Percentiles rank a stretch among this genome's conserved stretches.
phyloP scores from a whole-genome alignment of 1,140 invertebrate genomes.

The Drosophila kikkawai region DNA sequence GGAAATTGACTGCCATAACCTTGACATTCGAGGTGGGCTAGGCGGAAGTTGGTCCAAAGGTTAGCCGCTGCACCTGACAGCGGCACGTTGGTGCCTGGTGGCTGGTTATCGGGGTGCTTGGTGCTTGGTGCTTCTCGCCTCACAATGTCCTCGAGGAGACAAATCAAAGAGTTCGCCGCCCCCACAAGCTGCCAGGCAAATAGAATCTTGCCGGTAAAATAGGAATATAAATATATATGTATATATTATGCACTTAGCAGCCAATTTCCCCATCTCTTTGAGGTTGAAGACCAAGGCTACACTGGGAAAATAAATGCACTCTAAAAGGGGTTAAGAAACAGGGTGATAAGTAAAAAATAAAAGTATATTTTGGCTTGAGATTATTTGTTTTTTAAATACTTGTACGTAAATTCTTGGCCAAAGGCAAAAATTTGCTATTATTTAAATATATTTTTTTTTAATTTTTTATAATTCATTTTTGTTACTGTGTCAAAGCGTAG shows the following conservation, averaged over 20 bases:
- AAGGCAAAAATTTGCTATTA: neutral
- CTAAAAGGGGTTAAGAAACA: neutral
- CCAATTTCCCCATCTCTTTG: neutral
- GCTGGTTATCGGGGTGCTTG: neutral
- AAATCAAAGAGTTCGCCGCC: constrained; percentile 8
- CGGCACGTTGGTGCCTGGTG: neutral
- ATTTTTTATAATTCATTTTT: neutral
- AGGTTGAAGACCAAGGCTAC: neutral
- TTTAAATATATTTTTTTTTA: neutral
- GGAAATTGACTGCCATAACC: neutral
- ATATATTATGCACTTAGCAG: constrained; percentile 1
- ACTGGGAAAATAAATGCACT: neutral
- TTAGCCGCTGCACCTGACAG: constrained; percentile 6
- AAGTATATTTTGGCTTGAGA: no score
- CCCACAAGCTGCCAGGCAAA: constrained; percentile 12
- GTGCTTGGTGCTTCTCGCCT: no score
- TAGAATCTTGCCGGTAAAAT: neutral
- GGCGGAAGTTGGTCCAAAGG: constrained; percentile 2
- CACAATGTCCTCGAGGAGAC: constrained; percentile 2
- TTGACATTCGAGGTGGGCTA: constrained; percentile 1
- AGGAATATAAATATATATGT: neutral
- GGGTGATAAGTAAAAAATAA: no score
- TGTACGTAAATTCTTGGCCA: neutral
- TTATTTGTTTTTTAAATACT: neutral
- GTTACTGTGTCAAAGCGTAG: neutral